Evolutionary conservation across 2,113 vertebrate species (phyloP), one percentile per base, ranked within the genome.

Genomic region (Nanorana parkeri): DNA sequence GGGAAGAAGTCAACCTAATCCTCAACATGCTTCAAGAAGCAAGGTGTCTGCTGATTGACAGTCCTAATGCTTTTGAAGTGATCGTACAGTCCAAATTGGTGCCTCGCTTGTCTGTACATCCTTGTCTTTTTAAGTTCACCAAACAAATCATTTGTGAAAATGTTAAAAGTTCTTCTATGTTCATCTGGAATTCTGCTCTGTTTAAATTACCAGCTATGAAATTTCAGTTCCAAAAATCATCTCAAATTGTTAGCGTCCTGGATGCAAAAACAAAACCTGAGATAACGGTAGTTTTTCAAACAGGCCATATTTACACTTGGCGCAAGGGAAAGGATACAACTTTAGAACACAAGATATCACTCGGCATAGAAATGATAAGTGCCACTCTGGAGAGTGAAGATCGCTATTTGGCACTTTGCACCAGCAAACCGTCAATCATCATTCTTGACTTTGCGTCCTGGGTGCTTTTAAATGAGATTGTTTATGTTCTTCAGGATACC

Each of bases 241-340:
- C 76, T 32, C 85, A 63, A 8, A 84, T 92, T 5, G 69, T 21
- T 3, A 89, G 87, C 29, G 87, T 87, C 7, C 86, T 90, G 4
- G 84, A 52, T 26, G 84, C 88, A 66, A 81, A 85, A 47, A 84
- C 68, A 29, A 89, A 90, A 36, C 54, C 47, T 71, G 71, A 78
- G 20, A 83, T 92, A 11, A 86, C 89, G 3, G 74, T 88, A 41
- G 47, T 90, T 19, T 86, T 84, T 28, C 81, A 84, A 3, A 88
- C 91, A n/a, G 90, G 93, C 4, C 85, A 84, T 63, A 88, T 88
- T 16, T 93, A 90, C 88, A 41, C 92, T 58, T 93, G 91, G 89
- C 88, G 84, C 77, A 84, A 86, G 13, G 72, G 61, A 2, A 64
- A 85, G 28, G 32, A 87, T 1, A 78, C 58, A 17, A 84, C 83